Percentiles rank a stretch among this genome's conserved stretches.
phyloP scores from a whole-genome alignment of 2,888 invertebrate genomes.

The Cantharis rufa region DNA sequence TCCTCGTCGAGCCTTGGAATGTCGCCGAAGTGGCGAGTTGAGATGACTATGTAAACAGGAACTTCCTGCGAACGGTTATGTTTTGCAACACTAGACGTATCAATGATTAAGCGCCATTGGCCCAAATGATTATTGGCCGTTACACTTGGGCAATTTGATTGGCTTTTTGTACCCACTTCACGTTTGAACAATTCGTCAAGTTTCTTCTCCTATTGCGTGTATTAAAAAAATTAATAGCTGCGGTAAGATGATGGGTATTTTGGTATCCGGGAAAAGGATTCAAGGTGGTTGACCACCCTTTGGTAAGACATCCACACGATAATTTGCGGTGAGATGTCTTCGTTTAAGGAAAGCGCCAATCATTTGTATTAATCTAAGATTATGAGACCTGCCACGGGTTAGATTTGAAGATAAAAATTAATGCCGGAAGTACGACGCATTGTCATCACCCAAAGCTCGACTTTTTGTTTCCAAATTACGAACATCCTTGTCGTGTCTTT shows the following conservation, averaged over 20 bases:
- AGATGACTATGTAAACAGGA: background rate
- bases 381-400: conserved; percentile 28
- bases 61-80: background rate
- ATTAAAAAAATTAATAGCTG: conserved; percentile 12
- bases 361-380: conserved; percentile 32
- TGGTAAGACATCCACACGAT: conserved; percentile 28
- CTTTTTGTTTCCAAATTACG: background rate
- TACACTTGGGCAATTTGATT: background rate
- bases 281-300: conserved; percentile 47
- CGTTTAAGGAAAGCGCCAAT: conserved; percentile 36
- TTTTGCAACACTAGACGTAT: background rate
- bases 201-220: background rate
- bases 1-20: background rate
- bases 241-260: conserved; percentile 8
- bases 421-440: conserved; percentile 5
- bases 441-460: background rate
- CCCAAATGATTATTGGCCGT: background rate
- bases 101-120: background rate
- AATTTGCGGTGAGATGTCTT: conserved; percentile 36
- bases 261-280: conserved; percentile 42
- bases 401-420: background rate
- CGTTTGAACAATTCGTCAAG: background rate
- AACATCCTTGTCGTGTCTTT: background rate
- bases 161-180: background rate
- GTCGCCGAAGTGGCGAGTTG: background rate